These are phyloP conservation scores for Megalurothrips usitatus DNA, from an alignment of 2,888 invertebrate species.

Conservation along the genomic window DNA sequence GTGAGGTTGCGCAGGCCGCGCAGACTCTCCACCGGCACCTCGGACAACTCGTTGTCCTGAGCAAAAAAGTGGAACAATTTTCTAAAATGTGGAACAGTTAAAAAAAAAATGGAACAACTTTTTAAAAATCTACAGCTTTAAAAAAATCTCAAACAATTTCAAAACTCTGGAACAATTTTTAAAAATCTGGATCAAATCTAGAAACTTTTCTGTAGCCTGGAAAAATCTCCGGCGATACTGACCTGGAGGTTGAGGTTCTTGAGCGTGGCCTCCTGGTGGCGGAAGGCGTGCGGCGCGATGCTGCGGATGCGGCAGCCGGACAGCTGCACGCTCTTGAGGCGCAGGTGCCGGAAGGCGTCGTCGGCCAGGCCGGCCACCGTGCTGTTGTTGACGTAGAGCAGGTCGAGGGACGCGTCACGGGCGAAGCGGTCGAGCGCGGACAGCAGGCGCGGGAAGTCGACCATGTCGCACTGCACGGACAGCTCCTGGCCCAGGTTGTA, in stretches of 20 bases:
- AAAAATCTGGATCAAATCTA: too few relatives aligned
- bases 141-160: too few relatives aligned
- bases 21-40: constrained; percentile 71
- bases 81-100: neutral
- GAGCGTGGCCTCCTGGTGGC: constrained; percentile 73
- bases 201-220: too few relatives aligned
- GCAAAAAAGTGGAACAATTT: neutral
- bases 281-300: constrained; percentile 70
- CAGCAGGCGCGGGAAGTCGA: constrained; percentile 71
- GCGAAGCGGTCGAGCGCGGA: constrained; percentile 67
- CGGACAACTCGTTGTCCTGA: constrained; percentile 73
- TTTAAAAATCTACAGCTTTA: too few relatives aligned
- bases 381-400: constrained; percentile 85
- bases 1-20: constrained; percentile 64
- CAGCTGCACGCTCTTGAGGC: constrained; percentile 76
- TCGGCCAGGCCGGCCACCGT: constrained; percentile 65
- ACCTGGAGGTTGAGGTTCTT: constrained; percentile 70
- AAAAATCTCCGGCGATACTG: neutral
- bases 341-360: constrained; percentile 63
- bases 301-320: constrained; percentile 73
- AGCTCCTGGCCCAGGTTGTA: constrained; percentile 78
- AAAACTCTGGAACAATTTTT: too few relatives aligned
- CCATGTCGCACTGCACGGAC: constrained; percentile 86
- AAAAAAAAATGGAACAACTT: too few relatives aligned
- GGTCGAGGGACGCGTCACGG: constrained; percentile 65